These are phyloP conservation scores for Hyperopisus bebe DNA, from an alignment of 2,113 vertebrate species.

Conservation along the genomic window DNA sequence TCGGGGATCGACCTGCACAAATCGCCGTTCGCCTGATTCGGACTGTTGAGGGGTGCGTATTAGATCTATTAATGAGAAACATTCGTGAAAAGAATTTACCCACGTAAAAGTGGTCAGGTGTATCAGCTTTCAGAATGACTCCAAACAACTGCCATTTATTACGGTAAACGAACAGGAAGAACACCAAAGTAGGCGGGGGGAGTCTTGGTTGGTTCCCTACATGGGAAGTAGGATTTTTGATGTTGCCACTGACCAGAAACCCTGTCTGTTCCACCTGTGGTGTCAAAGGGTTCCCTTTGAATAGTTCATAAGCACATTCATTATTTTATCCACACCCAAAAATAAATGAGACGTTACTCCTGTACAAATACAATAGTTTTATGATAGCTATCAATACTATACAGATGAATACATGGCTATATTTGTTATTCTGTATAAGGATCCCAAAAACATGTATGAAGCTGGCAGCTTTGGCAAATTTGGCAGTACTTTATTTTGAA, in stretches of 20 bases:
- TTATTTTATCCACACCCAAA: background rate
- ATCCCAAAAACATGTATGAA: background rate
- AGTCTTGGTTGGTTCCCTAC: slow-evolving; percentile 42
- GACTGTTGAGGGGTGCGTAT: background rate
- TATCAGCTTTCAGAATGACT: slow-evolving; percentile 21
- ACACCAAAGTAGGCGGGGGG: slow-evolving; percentile 66
- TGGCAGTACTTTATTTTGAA: background rate
- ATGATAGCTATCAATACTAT: background rate
- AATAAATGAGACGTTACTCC: slow-evolving; percentile 16
- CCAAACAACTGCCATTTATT: slow-evolving; percentile 52
- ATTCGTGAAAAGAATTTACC: background rate
- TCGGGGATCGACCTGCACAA: background rate
- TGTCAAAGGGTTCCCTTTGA: background rate
- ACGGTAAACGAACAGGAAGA: slow-evolving; percentile 70
- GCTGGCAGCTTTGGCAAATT: background rate
- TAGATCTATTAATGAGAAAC: background rate
- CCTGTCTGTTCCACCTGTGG: background rate
- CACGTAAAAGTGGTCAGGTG: slow-evolving; percentile 14
- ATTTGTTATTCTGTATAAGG: background rate
- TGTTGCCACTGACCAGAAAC: slow-evolving; percentile 20
- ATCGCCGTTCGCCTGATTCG: too few relatives aligned
- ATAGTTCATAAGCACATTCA: background rate
- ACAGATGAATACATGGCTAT: background rate
- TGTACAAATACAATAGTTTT: background rate
- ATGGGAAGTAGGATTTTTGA: slow-evolving; percentile 32